Percentiles rank a stretch among this genome's conserved stretches.
These are phyloP conservation scores for Tragopan temminckii DNA, from an alignment of 2,797 vertebrate species.

Conservation along the genomic window DNA sequence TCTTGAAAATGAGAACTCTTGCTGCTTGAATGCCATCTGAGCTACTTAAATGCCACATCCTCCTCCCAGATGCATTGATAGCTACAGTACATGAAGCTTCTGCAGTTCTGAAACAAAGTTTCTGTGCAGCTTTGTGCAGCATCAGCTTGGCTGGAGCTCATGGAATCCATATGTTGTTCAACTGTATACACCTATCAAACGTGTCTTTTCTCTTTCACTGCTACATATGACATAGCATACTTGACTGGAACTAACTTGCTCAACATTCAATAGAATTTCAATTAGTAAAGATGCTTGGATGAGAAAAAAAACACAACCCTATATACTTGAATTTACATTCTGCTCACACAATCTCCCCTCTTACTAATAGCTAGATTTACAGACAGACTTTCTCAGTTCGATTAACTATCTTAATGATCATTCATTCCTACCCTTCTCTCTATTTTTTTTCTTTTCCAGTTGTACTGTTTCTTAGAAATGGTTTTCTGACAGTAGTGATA, in stretches of 20 bases:
- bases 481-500: not conserved
- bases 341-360: not conserved
- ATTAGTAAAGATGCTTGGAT: not conserved
- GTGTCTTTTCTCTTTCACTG: rapidly evolving
- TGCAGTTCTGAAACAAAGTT: not conserved
- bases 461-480: not conserved
- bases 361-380: not conserved
- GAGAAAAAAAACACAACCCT: not conserved
- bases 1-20: not conserved
- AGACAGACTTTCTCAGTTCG: not conserved
- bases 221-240: not conserved
- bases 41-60: not conserved
- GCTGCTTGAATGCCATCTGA: not conserved
- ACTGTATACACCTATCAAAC: too few relatives aligned
- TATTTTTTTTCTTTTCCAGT: not conserved
- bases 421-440: not conserved
- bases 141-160: not conserved
- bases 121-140: not conserved
- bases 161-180: not conserved
- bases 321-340: not conserved
- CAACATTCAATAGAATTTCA: not conserved
- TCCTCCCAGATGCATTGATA: not conserved
- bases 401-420: not conserved
- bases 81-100: not conserved
- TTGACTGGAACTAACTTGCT: not conserved